These are phyloP conservation scores for Cephus spinipes DNA, from an alignment of 2,888 invertebrate species.

Conservation along the genomic window DNA sequence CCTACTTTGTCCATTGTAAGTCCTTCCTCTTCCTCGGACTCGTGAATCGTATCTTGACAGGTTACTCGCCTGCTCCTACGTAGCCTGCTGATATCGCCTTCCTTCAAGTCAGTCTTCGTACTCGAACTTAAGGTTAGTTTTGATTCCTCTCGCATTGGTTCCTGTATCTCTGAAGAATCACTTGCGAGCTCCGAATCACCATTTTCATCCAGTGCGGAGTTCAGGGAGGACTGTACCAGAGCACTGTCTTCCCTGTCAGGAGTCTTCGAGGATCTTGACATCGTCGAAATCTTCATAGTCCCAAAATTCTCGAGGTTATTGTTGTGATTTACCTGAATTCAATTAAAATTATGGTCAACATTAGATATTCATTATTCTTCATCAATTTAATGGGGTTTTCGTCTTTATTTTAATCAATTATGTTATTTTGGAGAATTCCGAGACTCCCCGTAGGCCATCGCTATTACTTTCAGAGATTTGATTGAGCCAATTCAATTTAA, in stretches of 20 bases:
- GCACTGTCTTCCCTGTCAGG: slow-evolving; percentile 50
- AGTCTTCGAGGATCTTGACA: slow-evolving; percentile 50
- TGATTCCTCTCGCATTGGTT: slow-evolving; percentile 41
- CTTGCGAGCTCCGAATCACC: background rate
- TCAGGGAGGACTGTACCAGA: slow-evolving; percentile 44
- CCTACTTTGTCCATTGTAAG: slow-evolving; percentile 60
- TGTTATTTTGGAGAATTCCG: background rate
- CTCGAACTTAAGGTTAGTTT: slow-evolving; percentile 51
- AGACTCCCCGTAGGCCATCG: background rate
- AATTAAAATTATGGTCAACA: background rate
- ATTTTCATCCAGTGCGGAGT: background rate
- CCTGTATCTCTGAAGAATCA: background rate
- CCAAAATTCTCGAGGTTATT: slow-evolving; percentile 52
- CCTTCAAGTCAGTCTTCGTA: slow-evolving; percentile 49
- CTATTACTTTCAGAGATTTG: background rate
- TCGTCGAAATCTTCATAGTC: slow-evolving; percentile 62
- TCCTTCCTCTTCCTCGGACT: slow-evolving; percentile 55
- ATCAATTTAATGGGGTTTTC: background rate
- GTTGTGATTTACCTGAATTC: slow-evolving; percentile 52
- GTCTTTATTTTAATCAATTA: background rate
- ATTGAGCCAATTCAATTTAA: background rate
- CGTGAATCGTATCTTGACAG: slow-evolving; percentile 55
- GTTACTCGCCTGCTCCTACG: slow-evolving; percentile 49
- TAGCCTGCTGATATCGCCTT: slow-evolving; percentile 42
- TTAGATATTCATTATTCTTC: slow-evolving; percentile 10